Evolutionary conservation across 1,140 invertebrate species (phyloP), one percentile per base, ranked within the genome.

Genomic region (Drosophila ercepeae): DNA sequence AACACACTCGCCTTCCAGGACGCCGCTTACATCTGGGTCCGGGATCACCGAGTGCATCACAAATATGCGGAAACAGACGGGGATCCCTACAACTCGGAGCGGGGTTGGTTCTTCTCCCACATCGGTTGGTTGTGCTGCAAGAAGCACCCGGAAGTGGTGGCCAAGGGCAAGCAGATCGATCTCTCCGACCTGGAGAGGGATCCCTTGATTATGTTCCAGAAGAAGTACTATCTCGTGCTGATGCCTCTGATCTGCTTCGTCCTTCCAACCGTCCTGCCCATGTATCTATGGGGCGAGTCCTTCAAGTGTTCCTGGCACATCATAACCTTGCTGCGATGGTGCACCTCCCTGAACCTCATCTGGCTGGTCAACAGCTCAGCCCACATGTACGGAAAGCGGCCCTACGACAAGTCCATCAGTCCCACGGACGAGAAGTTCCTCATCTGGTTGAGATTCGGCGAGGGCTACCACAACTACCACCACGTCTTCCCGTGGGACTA

Each of bases 361-460:
- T 99, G 98, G 98, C 92, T 98, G 27, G 98, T 99, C 1, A 99
- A 99, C 91, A 98, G 96, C 57, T 96, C 96, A 9, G 98, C 98
- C 0, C 98, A 99, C 92, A 93, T 97, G 81, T 98, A 96, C 92
- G 98, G 98, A 41, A 93, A 94, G 63, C 95, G 95, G 86, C 98
- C 98, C 0, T 99, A 99, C 90, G 98, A 99, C 91, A 94, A 94
- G 95, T 94, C 91, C 73, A 97, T 97, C 65, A 95, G 95, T 86
- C 95, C 96, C 5, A 90, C 94, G 0, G 93, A 97, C 91, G 96
- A 97, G 75, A 89, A 92, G 3, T 91, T 93, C 0, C 49, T 60
- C 8, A 4, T 60, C 95, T 97, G 0, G 93, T 95, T 0, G 46
- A 96, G 0, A 92, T 95, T 96, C 4, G 96, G 96, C 0, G 96